Evolutionary conservation across 2,797 vertebrate species (phyloP), one percentile per base, ranked within the genome.

Genomic region (Enteromius viviparus): DNA sequence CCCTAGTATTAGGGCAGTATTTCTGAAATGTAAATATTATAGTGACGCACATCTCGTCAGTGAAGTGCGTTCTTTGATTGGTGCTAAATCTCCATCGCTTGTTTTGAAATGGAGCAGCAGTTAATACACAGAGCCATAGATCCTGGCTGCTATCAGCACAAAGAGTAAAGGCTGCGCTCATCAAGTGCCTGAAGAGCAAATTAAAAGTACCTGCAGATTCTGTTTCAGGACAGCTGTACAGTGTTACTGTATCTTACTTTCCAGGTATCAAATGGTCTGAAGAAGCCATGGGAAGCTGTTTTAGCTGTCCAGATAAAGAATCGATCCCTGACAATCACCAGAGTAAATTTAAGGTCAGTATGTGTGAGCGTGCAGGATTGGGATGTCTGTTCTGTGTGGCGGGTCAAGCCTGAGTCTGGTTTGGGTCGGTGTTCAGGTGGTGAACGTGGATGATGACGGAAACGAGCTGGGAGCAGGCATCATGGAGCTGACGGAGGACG

Each of bases 221-320:
- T 6, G 7, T 70, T 74, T 74, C n/a, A 62, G 55, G 15, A 21
- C 14, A 26, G 21, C 26, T 21, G 3, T 69, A 6, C 26, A 32
- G 15, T 51, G 8, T 19, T 69, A 10, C 26, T n/a, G n/a, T n/a
- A 32, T 53, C 6, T 29, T 83, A 75, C 77, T 49, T 34, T 55
- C n/a, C 15, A 98, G 97, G 93, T 91, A 91, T 96, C 96, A 96
- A 93, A 97, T 97, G 97, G 96, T 97, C 92, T 99, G 94, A 98
- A 97, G 97, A 97, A 98, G 96, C 96, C 97, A 99, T 99, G 98
- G 98, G 98, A 97, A 98, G 98, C 97, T 99, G 97, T 90, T 96
- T 97, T 96, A 99, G 97, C 97, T 99, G 98, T 99, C 96, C 97
- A 97, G 96, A 97, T 96, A 99, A 97, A 98, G 96, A 99, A 93